Percentiles rank a stretch among this genome's conserved stretches.
These are phyloP conservation scores for Protodeltote pygarga DNA, from an alignment of 2,888 invertebrate genomes.

Conservation along the genomic window DNA sequence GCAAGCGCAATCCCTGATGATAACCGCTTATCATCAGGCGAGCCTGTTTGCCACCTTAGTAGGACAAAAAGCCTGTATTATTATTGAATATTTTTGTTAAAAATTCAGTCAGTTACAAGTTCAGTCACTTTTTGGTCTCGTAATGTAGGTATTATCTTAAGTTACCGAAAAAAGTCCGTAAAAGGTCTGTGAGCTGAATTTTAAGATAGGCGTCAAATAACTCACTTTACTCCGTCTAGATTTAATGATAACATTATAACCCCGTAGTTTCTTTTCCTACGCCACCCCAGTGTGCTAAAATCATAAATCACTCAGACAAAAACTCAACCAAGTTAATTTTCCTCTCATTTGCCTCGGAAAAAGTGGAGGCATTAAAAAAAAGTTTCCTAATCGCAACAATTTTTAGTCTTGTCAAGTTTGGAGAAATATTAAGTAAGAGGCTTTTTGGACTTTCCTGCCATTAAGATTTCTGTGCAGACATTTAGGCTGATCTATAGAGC, in stretches of 20 bases:
- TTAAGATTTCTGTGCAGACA: too few species aligned
- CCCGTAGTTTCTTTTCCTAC: constrained; percentile 3
- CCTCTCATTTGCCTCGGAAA: constrained; percentile 40
- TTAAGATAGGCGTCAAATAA: constrained; percentile 3
- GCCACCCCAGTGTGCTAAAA: constrained; percentile 14
- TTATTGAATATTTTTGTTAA: too few species aligned
- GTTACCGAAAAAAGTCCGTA: too few species aligned
- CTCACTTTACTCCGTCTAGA: constrained; percentile 11
- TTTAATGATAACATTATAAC: constrained; percentile 30
- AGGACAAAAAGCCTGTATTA: too few species aligned
- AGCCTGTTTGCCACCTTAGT: too few species aligned
- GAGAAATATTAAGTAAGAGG: constrained; percentile 9
- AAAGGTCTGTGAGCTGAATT: too few species aligned
- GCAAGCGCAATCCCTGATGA: too few species aligned
- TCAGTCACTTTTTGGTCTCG: too few species aligned
- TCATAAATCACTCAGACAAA: constrained; percentile 42
- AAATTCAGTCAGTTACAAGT: too few species aligned
- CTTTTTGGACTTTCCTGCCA: not conserved
- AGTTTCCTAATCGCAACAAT: constrained; percentile 39
- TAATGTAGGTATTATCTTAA: too few species aligned
- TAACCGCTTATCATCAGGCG: too few species aligned
- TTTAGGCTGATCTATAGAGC: too few species aligned
- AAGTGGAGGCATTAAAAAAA: constrained; percentile 27
- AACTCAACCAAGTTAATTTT: constrained; percentile 42
- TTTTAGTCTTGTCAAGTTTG: constrained; percentile 25